These are phyloP conservation scores for Gonioctena quinquepunctata DNA, from an alignment of 1,140 invertebrate genomes.

Conservation along the genomic window DNA sequence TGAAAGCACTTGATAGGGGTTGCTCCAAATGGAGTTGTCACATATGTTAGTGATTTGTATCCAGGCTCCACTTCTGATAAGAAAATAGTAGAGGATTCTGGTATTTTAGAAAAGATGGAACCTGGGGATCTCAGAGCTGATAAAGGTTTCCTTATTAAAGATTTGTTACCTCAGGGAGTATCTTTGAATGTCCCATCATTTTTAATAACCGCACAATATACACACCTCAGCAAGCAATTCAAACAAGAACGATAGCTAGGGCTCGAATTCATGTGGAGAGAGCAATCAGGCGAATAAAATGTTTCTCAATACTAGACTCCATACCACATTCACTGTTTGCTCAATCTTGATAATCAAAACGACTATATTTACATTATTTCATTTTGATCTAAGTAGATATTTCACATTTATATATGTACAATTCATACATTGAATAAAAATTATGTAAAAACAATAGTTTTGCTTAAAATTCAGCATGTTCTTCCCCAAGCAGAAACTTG, in stretches of 20 bases:
- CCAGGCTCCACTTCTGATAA: conserved; percentile 33
- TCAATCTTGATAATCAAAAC: too few species aligned
- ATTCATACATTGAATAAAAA: too few species aligned
- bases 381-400: too few species aligned
- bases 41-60: background rate
- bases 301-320: conserved; percentile 19
- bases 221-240: conserved; percentile 20
- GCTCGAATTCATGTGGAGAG: conserved; percentile 31
- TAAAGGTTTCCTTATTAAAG: conserved; percentile 27
- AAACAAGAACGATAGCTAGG: conserved; percentile 25
- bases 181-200: conserved; percentile 31
- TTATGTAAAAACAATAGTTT: background rate
- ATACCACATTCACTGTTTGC: background rate
- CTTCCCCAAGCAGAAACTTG: too few species aligned
- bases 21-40: conserved; percentile 28
- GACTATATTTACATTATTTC: too few species aligned
- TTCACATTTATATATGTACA: too few species aligned
- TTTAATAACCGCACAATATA: conserved; percentile 30
- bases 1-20: conserved; percentile 22
- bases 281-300: conserved; percentile 29
- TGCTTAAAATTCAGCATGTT: too few species aligned
- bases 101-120: conserved; percentile 15
- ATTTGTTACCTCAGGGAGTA: conserved; percentile 31
- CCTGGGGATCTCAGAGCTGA: conserved; percentile 25
- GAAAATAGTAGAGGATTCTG: conserved; percentile 24